phyloP scores from a whole-genome alignment of 2,797 vertebrate genomes.

The Anolis apletophallus region DNA sequence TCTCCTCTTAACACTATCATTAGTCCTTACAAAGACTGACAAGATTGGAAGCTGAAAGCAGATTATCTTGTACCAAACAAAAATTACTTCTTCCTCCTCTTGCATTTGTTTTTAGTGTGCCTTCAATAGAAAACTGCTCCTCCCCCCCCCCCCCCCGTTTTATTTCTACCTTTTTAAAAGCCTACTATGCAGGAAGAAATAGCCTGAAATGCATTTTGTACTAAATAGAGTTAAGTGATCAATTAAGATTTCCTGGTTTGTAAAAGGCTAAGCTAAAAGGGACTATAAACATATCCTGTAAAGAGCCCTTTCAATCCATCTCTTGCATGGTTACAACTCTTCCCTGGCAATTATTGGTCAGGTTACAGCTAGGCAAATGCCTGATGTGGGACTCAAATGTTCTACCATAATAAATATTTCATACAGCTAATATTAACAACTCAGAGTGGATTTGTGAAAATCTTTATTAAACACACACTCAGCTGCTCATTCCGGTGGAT shows the following conservation, averaged over 20 bases:
- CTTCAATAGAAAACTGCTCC: neutral
- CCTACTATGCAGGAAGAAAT: neutral
- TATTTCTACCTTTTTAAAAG: slow-evolving; percentile 17
- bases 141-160: neutral
- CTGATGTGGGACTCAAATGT: slow-evolving; percentile 15
- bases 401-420: slow-evolving; percentile 26
- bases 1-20: slow-evolving; percentile 17
- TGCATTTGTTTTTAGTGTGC: neutral
- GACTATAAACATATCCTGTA: neutral
- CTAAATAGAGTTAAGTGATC: slow-evolving; percentile 40
- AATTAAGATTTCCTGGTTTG: slow-evolving; percentile 3
- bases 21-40: slow-evolving; percentile 4
- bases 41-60: slow-evolving; percentile 33
- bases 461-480: slow-evolving; percentile 12
- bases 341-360: slow-evolving; percentile 27
- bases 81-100: neutral
- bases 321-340: neutral
- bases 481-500: neutral
- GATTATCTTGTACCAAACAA: neutral
- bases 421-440: slow-evolving; percentile 19
- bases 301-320: neutral
- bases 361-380: slow-evolving; percentile 6
- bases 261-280: slow-evolving; percentile 26
- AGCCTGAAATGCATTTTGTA: slow-evolving; percentile 1
- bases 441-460: slow-evolving; percentile 29